These are phyloP conservation scores for Holcopasites calliopsidis DNA, from an alignment of 1,140 invertebrate species.

Conservation along the genomic window DNA sequence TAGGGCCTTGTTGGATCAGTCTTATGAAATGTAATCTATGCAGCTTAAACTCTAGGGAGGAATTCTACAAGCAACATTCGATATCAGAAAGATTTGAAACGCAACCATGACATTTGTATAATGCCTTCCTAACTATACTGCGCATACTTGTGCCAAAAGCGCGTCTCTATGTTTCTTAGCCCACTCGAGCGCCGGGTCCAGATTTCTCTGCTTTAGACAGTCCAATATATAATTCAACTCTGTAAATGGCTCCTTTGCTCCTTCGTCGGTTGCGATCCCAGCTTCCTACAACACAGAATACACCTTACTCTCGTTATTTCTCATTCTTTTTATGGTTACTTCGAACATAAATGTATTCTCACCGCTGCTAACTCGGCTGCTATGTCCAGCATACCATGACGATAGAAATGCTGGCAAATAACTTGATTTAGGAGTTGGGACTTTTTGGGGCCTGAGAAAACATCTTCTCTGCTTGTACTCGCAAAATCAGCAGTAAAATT, in stretches of 20 bases:
- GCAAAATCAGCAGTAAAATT: slow-evolving; percentile 96
- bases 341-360: slow-evolving; percentile 38
- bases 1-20: slow-evolving; percentile 85
- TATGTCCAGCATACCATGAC: slow-evolving; percentile 95
- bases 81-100: not conserved
- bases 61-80: slow-evolving; percentile 80
- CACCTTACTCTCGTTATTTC: not conserved
- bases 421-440: slow-evolving; percentile 93
- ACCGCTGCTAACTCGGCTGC: slow-evolving; percentile 89
- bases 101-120: not conserved
- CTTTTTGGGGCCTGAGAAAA: slow-evolving; percentile 90
- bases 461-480: slow-evolving; percentile 91
- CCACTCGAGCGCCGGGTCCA: slow-evolving; percentile 91
- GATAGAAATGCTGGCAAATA: slow-evolving; percentile 97
- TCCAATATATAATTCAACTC: slow-evolving; percentile 92
- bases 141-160: slow-evolving; percentile 80
- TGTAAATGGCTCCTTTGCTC: slow-evolving; percentile 90
- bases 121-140: not conserved
- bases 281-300: slow-evolving; percentile 83
- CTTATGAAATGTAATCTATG: slow-evolving; percentile 88
- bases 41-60: slow-evolving; percentile 92
- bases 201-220: slow-evolving; percentile 87
- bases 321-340: too few species aligned
- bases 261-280: slow-evolving; percentile 84
- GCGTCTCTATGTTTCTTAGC: slow-evolving; percentile 83